Evolutionary conservation across 2,113 vertebrate species (phyloP), one percentile per base, ranked within the genome.

Genomic region (Tragelaphus buxtoni): DNA sequence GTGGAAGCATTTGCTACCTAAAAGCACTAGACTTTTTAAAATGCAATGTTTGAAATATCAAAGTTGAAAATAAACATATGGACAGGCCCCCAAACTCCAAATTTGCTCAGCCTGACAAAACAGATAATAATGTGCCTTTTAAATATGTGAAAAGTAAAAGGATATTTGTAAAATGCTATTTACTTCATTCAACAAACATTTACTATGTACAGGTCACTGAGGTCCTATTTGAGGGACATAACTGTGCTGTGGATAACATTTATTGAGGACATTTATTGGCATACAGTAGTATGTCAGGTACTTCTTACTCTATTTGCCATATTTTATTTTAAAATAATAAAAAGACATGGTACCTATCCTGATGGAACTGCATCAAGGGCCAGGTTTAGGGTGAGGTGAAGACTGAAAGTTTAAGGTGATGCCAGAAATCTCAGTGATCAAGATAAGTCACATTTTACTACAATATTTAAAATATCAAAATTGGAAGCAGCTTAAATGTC

Each of bases 1-100:
- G 39, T 74, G 65, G 79, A 93, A 95, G 30, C 24, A 65, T 96
- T 86, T 94, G 10, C 63, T 88, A 81, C n/a, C 12, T 85, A 30
- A 87, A 93, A 95, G 16, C 47, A 61, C 28, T 55, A 84, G 90
- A 61, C 82, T 88, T 90, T 89, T 90, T 35, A 26, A 85, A 91
- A 82, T 55, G 28, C 55, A 90, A 79, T 14, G 24, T 95, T 88
- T 80, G 61, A 90, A 96, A 80, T 84, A 5, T 81, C 90, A 90
- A 86, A 91, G 24, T 42, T 86, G 24, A 89, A 87, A 87, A 72
- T 82, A 89, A 81, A 49, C 55, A 69, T 26, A 18, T 4, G 14
- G 55, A 55, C 14, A 90, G 39, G 7, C 1, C 22, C 7, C 7
- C 32, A 83, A 80, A 72, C 45, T 89, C 56, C 74, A 92, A 56